Conservation (phyloP, 1,140 invertebrate species). For the Cyclargus thomasi region DNA sequence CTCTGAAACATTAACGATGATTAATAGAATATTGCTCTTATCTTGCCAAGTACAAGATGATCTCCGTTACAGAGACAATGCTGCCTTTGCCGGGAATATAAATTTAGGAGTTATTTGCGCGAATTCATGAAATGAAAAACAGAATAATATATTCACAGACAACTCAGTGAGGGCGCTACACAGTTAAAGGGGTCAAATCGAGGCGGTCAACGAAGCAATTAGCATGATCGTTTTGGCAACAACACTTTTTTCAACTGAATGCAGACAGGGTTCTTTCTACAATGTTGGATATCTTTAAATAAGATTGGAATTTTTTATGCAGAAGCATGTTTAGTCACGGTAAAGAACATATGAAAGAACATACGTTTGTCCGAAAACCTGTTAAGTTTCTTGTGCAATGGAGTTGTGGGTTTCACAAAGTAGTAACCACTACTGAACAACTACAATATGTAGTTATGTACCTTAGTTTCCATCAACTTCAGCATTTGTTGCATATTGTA, state of each 20-base stretch:
- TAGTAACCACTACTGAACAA: too few relatives aligned
- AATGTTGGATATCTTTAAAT: too few relatives aligned
- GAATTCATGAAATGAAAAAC: neutral
- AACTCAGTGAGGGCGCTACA: neutral
- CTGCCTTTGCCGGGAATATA: neutral
- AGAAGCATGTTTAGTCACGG: too few relatives aligned
- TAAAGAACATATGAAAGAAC: too few relatives aligned
- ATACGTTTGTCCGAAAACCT: too few relatives aligned
- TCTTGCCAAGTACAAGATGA: neutral
- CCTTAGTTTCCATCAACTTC: too few relatives aligned
- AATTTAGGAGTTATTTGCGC: neutral
- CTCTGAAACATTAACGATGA: constrained; percentile 1
- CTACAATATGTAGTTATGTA: too few relatives aligned
- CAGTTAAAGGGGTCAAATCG: neutral
- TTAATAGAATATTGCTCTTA: neutral
- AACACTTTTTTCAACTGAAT: neutral
- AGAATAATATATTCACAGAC: neutral
- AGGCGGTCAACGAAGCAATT: constrained; percentile 6
- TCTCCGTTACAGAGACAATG: neutral
- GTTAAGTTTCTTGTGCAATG: too few relatives aligned
- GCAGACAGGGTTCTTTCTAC: neutral
- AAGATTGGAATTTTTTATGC: too few relatives aligned
- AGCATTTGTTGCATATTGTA: too few relatives aligned
- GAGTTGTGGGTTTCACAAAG: too few relatives aligned
- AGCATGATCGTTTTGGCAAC: constrained; percentile 3